These are phyloP conservation scores for Stegastes partitus DNA, from an alignment of 2,113 vertebrate species.

Conservation along the genomic window DNA sequence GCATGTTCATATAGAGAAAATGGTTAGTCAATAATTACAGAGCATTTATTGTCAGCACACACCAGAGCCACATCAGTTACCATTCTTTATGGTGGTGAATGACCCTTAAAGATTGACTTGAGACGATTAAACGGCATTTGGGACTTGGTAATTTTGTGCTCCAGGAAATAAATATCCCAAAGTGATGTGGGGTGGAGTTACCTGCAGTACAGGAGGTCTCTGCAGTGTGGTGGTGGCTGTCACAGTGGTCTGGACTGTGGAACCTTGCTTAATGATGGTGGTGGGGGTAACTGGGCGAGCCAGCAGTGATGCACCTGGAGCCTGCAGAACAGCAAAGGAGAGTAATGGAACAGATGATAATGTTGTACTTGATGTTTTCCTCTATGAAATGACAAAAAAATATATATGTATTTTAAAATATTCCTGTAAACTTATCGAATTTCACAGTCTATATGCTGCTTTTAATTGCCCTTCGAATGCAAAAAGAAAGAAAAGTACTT, in stretches of 20 bases:
- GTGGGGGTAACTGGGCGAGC: constrained; percentile 91
- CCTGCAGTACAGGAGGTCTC: constrained; percentile 93
- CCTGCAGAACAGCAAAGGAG: constrained; percentile 75
- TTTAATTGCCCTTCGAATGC: too few relatives aligned
- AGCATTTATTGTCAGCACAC: not conserved
- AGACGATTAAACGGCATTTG: not conserved
- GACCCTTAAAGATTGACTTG: too few relatives aligned
- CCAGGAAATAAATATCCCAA: not conserved
- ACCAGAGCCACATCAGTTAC: not conserved
- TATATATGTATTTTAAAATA: too few relatives aligned
- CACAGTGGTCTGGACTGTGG: constrained; percentile 89
- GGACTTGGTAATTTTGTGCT: not conserved
- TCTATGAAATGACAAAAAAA: too few relatives aligned
- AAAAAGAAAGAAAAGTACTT: too few relatives aligned
- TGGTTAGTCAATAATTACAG: not conserved
- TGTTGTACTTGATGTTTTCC: too few relatives aligned
- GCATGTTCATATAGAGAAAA: too few relatives aligned
- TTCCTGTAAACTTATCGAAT: too few relatives aligned
- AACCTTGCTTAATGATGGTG: constrained; percentile 93
- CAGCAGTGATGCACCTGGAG: constrained; percentile 89
- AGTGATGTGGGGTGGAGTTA: constrained; percentile 52
- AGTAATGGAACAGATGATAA: not conserved
- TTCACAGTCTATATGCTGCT: too few relatives aligned
- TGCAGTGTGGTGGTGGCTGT: constrained; percentile 90
- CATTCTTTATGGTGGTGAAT: not conserved